Conservation (phyloP, 2,888 invertebrate genomes). For the Pheosia gnoma region DNA sequence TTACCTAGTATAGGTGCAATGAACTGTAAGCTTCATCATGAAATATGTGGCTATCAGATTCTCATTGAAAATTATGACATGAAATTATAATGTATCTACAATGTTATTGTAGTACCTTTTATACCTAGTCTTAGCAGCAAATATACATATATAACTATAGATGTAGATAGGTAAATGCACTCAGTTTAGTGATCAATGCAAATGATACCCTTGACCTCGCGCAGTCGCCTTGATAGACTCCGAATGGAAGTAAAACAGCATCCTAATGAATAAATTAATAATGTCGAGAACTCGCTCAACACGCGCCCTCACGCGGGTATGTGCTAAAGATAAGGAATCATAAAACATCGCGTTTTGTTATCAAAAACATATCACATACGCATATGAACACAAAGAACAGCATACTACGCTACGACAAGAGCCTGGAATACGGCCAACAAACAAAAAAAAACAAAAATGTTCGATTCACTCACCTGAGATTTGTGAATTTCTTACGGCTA, state of each 20-base stretch:
- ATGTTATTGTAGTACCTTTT: background rate
- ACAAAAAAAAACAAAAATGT: slow-evolving; percentile 50
- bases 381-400: slow-evolving; percentile 42
- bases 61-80: slow-evolving; percentile 18
- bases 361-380: slow-evolving; percentile 60
- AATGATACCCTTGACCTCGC: slow-evolving; percentile 43
- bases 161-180: slow-evolving; percentile 6
- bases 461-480: slow-evolving; percentile 69
- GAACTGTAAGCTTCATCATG: too few species aligned
- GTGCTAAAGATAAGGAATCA: slow-evolving; percentile 38
- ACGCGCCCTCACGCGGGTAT: slow-evolving; percentile 33
- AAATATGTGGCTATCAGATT: slow-evolving; percentile 7
- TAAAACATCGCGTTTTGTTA: slow-evolving; percentile 63
- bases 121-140: too few species aligned
- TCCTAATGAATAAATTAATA: slow-evolving; percentile 22
- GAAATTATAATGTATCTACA: slow-evolving; percentile 5
- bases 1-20: too few species aligned
- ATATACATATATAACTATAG: too few species aligned
- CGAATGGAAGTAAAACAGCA: slow-evolving; percentile 23
- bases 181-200: slow-evolving; percentile 24
- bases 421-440: slow-evolving; percentile 69
- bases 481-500: slow-evolving; percentile 78
- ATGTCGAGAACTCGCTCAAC: slow-evolving; percentile 16
- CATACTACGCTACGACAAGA: slow-evolving; percentile 54
- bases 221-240: slow-evolving; percentile 28